These are phyloP conservation scores for Thelaira solivaga DNA, from an alignment of 2,888 invertebrate species.

Conservation along the genomic window DNA sequence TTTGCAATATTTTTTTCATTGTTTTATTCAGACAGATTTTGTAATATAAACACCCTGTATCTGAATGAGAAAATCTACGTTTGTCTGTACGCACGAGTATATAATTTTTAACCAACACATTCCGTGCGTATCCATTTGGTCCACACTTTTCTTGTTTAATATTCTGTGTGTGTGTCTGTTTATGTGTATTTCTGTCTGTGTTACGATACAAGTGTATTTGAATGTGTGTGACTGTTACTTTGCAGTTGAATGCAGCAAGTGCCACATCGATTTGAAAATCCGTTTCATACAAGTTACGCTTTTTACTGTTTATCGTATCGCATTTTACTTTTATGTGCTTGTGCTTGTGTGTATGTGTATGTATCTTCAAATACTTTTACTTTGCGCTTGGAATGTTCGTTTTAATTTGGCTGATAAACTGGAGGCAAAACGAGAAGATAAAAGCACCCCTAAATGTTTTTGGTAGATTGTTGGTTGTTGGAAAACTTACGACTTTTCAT, in stretches of 20 bases:
- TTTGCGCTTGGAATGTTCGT: constrained; percentile 41
- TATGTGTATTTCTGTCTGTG: not conserved
- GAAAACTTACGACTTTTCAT: constrained; percentile 51
- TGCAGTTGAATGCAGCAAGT: constrained; percentile 59
- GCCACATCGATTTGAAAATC: constrained; percentile 62
- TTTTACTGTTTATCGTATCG: constrained; percentile 54
- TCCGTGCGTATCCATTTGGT: constrained; percentile 61
- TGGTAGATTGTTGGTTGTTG: constrained; percentile 14
- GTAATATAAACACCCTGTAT: constrained; percentile 31
- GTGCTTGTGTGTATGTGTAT: too few species aligned
- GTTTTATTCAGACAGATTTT: not conserved
- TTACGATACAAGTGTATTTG: not conserved
- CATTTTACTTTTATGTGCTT: constrained; percentile 28
- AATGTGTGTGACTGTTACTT: constrained; percentile 15
- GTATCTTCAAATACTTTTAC: constrained; percentile 36
- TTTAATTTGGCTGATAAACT: constrained; percentile 51
- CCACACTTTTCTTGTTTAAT: constrained; percentile 40
- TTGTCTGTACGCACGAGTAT: too few species aligned
- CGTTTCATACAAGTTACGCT: constrained; percentile 61
- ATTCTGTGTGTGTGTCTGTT: not conserved
- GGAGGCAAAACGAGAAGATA: constrained; percentile 41
- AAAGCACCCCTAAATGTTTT: constrained; percentile 59
- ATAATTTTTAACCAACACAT: constrained; percentile 44
- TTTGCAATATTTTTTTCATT: constrained; percentile 1
- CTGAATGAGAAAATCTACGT: constrained; percentile 26